Conservation (phyloP, 1,140 invertebrate species). For the Fopius arisanus region DNA sequence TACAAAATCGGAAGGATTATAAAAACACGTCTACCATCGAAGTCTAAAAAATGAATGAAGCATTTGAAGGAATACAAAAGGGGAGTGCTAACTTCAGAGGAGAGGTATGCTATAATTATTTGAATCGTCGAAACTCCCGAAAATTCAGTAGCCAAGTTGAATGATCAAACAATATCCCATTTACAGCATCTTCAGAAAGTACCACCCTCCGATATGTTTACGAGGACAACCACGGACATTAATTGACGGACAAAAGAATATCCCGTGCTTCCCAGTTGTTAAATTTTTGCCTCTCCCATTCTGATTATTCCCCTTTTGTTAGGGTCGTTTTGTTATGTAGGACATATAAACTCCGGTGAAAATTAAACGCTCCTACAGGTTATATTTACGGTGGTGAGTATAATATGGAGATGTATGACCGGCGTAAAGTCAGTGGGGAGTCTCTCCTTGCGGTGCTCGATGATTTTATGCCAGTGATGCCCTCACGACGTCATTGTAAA, state of each 20-base stretch:
- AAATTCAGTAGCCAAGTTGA: neutral
- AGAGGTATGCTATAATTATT: too few relatives aligned
- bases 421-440: conserved; percentile 59
- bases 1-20: too few relatives aligned
- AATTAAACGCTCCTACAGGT: conserved; percentile 47
- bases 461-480: conserved; percentile 51
- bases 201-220: neutral
- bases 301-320: neutral
- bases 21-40: too few relatives aligned
- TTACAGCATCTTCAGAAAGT: neutral
- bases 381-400: conserved; percentile 50
- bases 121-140: neutral
- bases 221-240: neutral
- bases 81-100: too few relatives aligned
- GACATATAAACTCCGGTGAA: conserved; percentile 29
- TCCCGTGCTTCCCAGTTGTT: neutral
- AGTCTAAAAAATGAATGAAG: too few relatives aligned
- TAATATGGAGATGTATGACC: conserved; percentile 49
- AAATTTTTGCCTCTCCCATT: neutral
- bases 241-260: neutral
- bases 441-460: conserved; percentile 45
- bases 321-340: neutral
- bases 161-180: neutral
- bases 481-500: conserved; percentile 60
- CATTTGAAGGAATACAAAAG: too few relatives aligned